phyloP scores from a whole-genome alignment of 2,888 invertebrate genomes.

The Parascotia fuliginaria region DNA sequence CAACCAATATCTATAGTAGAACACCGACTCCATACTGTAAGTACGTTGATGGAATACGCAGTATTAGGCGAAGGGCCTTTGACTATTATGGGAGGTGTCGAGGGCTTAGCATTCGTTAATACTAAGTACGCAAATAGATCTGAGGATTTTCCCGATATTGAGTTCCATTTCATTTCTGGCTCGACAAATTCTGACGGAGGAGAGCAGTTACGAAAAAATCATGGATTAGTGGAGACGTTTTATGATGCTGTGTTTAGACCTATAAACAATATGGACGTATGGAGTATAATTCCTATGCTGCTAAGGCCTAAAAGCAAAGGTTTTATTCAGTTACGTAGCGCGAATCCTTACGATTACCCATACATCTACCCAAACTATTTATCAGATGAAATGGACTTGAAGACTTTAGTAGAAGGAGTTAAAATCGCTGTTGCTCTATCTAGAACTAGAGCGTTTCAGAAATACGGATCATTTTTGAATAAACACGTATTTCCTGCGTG shows the following conservation, averaged over 20 bases:
- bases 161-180: conserved; percentile 95
- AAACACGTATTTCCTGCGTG: conserved; percentile 92
- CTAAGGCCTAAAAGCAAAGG: conserved; percentile 95
- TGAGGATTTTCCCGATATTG: conserved; percentile 95
- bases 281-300: conserved; percentile 94
- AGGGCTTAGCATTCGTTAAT: conserved; percentile 95
- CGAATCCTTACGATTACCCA: conserved; percentile 95
- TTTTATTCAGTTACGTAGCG: conserved; percentile 91
- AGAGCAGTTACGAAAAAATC: conserved; percentile 91
- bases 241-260: conserved; percentile 91
- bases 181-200: conserved; percentile 95
- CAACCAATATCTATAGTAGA: conserved; percentile 92
- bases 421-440: conserved; percentile 94
- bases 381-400: conserved; percentile 91
- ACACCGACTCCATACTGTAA: conserved; percentile 91
- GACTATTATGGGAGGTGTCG: conserved; percentile 95
- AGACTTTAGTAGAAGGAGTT: conserved; percentile 93
- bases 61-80: conserved; percentile 93
- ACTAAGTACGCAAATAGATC: conserved; percentile 93
- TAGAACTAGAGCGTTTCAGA: conserved; percentile 90
- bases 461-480: conserved; percentile 90
- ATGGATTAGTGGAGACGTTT: conserved; percentile 90
- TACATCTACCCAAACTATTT: conserved; percentile 97
- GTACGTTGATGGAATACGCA: conserved; percentile 93
- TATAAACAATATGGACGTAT: conserved; percentile 91